A percentile compares a stretch with the other conserved stretches of the same genome.
These are phyloP conservation scores for Hesperophylax magnus DNA, from an alignment of 1,140 invertebrate genomes.

Conservation along the genomic window DNA sequence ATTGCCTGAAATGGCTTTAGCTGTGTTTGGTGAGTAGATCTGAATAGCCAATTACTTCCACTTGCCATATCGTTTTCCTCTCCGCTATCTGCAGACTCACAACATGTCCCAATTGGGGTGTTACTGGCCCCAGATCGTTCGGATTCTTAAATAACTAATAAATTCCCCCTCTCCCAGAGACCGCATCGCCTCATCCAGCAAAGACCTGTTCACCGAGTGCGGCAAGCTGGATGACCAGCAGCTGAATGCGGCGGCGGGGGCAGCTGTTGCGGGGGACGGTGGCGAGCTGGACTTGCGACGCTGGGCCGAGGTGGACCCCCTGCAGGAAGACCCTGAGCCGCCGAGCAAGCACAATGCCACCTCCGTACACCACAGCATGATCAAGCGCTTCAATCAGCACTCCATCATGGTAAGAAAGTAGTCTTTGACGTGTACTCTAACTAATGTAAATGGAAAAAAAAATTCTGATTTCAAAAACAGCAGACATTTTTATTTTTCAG, in stretches of 20 bases:
- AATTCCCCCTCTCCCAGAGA: conserved; percentile 74
- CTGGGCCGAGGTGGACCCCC: conserved; percentile 52
- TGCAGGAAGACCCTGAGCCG: conserved; percentile 38
- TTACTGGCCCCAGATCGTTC: too few relatives aligned
- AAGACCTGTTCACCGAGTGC: conserved; percentile 97
- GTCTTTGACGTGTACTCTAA: too few relatives aligned
- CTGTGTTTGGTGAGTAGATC: too few relatives aligned
- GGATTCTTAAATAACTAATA: too few relatives aligned
- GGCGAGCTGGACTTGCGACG: conserved; percentile 81
- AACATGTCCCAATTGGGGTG: too few relatives aligned
- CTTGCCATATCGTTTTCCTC: too few relatives aligned
- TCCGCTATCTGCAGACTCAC: too few relatives aligned
- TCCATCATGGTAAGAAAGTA: conserved; percentile 84
- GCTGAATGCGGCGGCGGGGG: conserved; percentile 84
- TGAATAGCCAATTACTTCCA: too few relatives aligned
- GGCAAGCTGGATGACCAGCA: conserved; percentile 95
- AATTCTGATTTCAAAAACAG: too few relatives aligned
- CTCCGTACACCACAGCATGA: conserved; percentile 91
- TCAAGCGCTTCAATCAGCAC: conserved; percentile 97
- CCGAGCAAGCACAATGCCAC: conserved; percentile 1
- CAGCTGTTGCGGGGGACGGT: conserved; percentile 82
- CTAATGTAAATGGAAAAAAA: too few relatives aligned
- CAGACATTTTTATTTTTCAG: too few relatives aligned
- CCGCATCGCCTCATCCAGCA: conserved; percentile 88
- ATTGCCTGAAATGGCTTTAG: too few relatives aligned